Percentiles rank a stretch among this genome's conserved stretches.
phyloP scores from a whole-genome alignment of 2,113 vertebrate genomes.

The Cranoglanis bouderius region DNA sequence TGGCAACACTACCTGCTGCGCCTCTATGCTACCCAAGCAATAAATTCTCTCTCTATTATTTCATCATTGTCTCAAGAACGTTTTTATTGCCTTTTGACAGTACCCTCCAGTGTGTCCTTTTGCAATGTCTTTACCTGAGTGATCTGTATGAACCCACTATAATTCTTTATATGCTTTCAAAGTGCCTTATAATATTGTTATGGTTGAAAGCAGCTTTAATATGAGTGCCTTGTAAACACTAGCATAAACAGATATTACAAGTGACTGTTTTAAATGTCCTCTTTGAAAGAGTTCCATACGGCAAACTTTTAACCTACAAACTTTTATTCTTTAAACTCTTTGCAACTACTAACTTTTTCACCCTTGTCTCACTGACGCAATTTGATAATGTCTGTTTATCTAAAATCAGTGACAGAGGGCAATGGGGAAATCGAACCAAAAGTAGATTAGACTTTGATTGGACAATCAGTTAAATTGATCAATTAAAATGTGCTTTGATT shows the following conservation, averaged over 20 bases:
- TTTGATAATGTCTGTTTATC: background rate
- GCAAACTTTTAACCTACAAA: background rate
- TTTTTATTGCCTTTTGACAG: slow-evolving; percentile 9
- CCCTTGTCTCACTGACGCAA: background rate
- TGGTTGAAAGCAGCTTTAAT: background rate
- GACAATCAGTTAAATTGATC: background rate
- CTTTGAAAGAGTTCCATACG: background rate
- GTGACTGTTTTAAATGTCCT: background rate
- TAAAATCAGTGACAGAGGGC: background rate
- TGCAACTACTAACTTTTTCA: background rate
- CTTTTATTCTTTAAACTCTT: background rate
- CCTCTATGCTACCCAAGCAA: background rate
- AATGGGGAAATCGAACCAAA: background rate
- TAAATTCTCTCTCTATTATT: background rate
- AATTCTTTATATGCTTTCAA: background rate
- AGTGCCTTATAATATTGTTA: background rate
- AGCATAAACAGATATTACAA: background rate
- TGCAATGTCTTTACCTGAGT: background rate
- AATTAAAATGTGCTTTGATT: background rate
- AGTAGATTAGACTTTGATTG: background rate
- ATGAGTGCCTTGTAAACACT: background rate
- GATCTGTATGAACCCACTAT: background rate
- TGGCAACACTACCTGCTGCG: background rate
- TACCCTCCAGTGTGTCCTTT: background rate
- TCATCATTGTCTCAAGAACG: background rate